Base-by-base conservation (phyloP, 1,140 invertebrate species). In the Anoplophora glabripennis region DNA sequence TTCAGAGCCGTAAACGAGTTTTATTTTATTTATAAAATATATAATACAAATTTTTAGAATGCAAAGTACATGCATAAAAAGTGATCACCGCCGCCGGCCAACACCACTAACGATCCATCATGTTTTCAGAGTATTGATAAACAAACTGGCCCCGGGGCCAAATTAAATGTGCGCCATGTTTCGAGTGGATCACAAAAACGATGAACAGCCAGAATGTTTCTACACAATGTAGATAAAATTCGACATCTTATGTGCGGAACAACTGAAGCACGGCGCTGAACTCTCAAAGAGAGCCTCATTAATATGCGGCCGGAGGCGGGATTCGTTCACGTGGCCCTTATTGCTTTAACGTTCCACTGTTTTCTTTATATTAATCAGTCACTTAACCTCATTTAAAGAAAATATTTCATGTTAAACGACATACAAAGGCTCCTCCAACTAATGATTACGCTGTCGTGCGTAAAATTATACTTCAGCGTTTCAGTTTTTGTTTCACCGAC, bases 191-290 rank as follows among this genome's bases (percentile, higher is more conserved):
- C 61, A 61, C 61, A 61, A 63, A 60, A 63, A 65, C 62, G 41
- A 11, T 57, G 61, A 67, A 68, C 66, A 64, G 41, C 53, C 51
- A 44, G 56, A 61, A 70, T 68, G 68, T 64, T 63, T 54, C 61
- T 47, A 68, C 64, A 70, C 62, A 70, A 65, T 63, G 66, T 70
- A 61, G 47, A 61, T 68, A 70, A 65, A 68, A 68, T 70, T 58
- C 56, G 66, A 68, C 64, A 70, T 70, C 68, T 70, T 70, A 66
- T 68, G 64, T 66, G 53, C 35, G 55, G 57, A 64, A 63, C 66
- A 63, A 59, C 54, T 51, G 47, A 18, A 59, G 57, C 51, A 52
- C 53, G 35, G 41, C 54, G 53, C 45, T 64, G 59, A 52, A 45
- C 37, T 61, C 51, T 48, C 63, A 61, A 65, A 67, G 60, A 67